Conservation (phyloP, 2,113 vertebrate species). For the Eonycteris spelaea region DNA sequence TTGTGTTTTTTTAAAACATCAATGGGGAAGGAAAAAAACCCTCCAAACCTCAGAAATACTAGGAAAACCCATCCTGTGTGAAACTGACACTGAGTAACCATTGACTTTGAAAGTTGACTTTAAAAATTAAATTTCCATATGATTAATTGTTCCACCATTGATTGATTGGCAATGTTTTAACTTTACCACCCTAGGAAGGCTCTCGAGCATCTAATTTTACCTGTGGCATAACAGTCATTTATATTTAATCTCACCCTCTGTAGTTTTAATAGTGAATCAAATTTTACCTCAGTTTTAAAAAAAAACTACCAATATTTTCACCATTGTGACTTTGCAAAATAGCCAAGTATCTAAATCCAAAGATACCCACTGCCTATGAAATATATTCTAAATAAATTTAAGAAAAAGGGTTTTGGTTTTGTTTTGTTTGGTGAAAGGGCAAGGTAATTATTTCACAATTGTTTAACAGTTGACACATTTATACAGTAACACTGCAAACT, state of each 20-base stretch:
- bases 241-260: neutral
- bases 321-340: conserved; percentile 2
- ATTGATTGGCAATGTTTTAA: neutral
- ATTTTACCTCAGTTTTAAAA: neutral
- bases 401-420: neutral
- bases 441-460: neutral
- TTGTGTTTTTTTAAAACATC: neutral
- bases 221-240: neutral
- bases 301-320: neutral
- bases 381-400: conserved; percentile 56
- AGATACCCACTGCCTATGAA: conserved; percentile 53
- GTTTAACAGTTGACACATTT: neutral
- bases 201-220: neutral
- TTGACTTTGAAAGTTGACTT: neutral
- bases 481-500: neutral
- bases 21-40: neutral
- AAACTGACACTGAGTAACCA: neutral
- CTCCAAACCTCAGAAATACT: neutral
- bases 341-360: neutral
- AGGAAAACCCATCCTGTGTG: neutral
- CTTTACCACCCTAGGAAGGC: neutral
- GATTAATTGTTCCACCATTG: neutral
- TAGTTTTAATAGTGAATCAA: neutral
- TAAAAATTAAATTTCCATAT: neutral
- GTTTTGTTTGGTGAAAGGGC: neutral